These are phyloP conservation scores for Rhorus exstirpatorius DNA, from an alignment of 2,888 invertebrate genomes.

Conservation along the genomic window DNA sequence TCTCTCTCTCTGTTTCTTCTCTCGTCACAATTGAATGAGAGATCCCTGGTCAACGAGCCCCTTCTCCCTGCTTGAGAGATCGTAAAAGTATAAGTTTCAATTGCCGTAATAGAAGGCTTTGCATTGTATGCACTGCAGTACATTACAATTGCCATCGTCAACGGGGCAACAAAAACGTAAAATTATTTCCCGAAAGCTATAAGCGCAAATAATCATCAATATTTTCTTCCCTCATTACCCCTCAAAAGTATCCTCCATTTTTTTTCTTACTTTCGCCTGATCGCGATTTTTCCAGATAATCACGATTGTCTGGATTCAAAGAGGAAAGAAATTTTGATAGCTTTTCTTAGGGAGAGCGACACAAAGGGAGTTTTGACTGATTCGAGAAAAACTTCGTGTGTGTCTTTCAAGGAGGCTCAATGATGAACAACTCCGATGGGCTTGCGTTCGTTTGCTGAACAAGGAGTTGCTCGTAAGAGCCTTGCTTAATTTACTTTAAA, in stretches of 20 bases:
- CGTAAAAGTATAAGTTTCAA: conserved; percentile 65
- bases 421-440: too few species aligned
- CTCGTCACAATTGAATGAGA: conserved; percentile 20
- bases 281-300: too few species aligned
- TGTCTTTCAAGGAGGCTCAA: too few species aligned
- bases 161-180: conserved; percentile 29
- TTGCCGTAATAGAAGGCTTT: conserved; percentile 28
- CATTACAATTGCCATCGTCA: conserved; percentile 34
- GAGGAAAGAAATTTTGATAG: too few species aligned
- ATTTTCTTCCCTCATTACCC: neutral
- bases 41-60: conserved; percentile 59
- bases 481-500: neutral
- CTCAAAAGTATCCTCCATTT: neutral
- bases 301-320: too few species aligned
- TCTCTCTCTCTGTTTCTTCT: conserved; percentile 44
- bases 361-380: too few species aligned
- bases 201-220: neutral
- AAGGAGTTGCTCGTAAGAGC: neutral
- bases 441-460: too few species aligned
- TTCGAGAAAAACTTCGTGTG: too few species aligned
- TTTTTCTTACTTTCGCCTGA: too few species aligned
- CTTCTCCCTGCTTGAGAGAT: conserved; percentile 1
- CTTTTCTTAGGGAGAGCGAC: too few species aligned
- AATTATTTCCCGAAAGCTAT: conserved; percentile 23
- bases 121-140: conserved; percentile 30